phyloP scores from a whole-genome alignment of 1,140 invertebrate genomes.

The Brachionus angularis region DNA sequence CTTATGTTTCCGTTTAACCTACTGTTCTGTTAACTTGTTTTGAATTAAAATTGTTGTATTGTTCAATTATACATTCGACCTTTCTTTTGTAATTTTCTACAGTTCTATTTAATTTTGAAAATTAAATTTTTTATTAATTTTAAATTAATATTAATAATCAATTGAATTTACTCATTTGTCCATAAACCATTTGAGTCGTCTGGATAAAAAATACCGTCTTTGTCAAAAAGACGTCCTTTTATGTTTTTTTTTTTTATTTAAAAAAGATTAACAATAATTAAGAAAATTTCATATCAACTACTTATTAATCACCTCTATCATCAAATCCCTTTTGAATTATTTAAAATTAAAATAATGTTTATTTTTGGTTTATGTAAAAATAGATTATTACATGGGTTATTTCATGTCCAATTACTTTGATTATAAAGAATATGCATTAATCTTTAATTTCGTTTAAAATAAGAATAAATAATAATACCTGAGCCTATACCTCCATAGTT shows the following conservation, averaged over 20 bases:
- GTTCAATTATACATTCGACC: conserved; percentile 25
- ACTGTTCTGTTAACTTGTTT: conserved; percentile 38
- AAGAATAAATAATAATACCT: background rate
- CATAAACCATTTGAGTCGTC: background rate
- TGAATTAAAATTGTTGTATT: conserved; percentile 17
- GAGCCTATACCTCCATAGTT: conserved; percentile 71
- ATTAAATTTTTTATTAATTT: background rate
- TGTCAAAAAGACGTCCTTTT: conserved; percentile 39
- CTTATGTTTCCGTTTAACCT: too few species aligned
- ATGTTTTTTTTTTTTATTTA: background rate
- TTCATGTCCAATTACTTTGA: conserved; percentile 65
- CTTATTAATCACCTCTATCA: conserved; percentile 22
- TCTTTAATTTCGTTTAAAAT: background rate
- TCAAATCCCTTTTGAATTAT: conserved; percentile 8
- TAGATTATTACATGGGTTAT: conserved; percentile 61
- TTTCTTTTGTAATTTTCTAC: conserved; percentile 4
- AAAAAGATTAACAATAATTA: too few species aligned
- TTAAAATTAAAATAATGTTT: too few species aligned
- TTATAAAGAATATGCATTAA: background rate
- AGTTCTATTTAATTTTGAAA: too few species aligned
- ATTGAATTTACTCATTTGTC: conserved; percentile 10
- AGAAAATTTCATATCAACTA: background rate
- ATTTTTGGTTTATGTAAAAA: background rate
- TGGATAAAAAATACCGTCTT: conserved; percentile 31
- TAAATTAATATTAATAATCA: background rate